Percentiles rank a stretch among this genome's conserved stretches.
These are phyloP conservation scores for Gnatocerus cornutus DNA, from an alignment of 2,888 invertebrate genomes.

Conservation along the genomic window DNA sequence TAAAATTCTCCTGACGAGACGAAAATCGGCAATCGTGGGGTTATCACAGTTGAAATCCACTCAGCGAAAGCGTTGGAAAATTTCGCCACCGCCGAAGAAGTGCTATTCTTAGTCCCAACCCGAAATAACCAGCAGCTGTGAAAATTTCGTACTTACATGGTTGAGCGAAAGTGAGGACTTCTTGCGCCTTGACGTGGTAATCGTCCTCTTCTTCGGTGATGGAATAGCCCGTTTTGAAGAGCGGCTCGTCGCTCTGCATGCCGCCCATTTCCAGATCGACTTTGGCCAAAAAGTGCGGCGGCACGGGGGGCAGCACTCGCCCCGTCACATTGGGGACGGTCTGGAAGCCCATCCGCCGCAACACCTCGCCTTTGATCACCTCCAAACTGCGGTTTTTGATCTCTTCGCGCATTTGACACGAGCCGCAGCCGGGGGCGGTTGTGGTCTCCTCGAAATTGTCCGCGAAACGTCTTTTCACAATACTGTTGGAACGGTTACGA, in stretches of 20 bases:
- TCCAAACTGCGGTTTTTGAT: constrained; percentile 74
- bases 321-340: constrained; percentile 76
- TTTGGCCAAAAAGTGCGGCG: constrained; percentile 68
- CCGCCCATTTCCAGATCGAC: constrained; percentile 64
- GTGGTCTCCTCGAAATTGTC: constrained; percentile 47
- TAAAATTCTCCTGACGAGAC: constrained; percentile 9
- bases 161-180: constrained; percentile 80
- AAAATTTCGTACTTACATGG: constrained; percentile 65
- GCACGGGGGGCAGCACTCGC: constrained; percentile 74
- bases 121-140: background rate
- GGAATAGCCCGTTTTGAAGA: constrained; percentile 70
- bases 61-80: constrained; percentile 1
- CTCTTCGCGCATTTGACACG: constrained; percentile 75
- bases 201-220: constrained; percentile 78
- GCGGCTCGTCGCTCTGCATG: constrained; percentile 72
- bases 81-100: background rate
- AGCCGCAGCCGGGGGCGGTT: constrained; percentile 69
- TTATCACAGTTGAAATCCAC: constrained; percentile 2
- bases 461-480: constrained; percentile 47
- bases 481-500: constrained; percentile 51
- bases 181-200: constrained; percentile 80
- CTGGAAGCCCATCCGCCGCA: constrained; percentile 75
- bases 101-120: background rate
- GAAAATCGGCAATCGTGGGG: constrained; percentile 9
- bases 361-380: constrained; percentile 76